A percentile compares a stretch with the other conserved stretches of the same genome.
Evolutionary conservation across 2,113 vertebrate species (phyloP).

Genomic region (Chauna torquata): DNA sequence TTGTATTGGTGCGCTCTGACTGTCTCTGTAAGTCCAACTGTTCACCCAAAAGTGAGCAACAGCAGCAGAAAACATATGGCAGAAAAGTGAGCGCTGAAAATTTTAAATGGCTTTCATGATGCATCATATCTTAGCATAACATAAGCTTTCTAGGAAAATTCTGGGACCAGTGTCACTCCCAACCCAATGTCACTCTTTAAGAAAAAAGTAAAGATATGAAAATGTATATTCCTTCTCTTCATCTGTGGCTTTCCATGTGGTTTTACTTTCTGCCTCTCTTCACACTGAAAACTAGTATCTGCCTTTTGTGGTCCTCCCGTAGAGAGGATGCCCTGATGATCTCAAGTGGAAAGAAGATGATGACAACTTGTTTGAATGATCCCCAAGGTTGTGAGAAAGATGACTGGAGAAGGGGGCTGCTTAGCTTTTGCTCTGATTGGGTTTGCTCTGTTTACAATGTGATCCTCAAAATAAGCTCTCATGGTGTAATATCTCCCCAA

Average conservation of each 20-base stretch:
- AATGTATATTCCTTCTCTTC: background rate
- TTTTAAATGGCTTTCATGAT: background rate
- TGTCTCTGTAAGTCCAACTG: background rate
- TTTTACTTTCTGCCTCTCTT: background rate
- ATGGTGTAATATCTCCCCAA: constrained; percentile 32
- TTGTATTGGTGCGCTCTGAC: background rate
- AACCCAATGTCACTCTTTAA: background rate
- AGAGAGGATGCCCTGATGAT: background rate
- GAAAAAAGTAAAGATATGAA: background rate
- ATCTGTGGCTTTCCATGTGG: background rate
- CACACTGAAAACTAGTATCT: background rate
- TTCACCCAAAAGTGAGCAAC: background rate
- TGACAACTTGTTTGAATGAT: background rate
- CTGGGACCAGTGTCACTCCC: background rate
- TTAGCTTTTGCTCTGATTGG: background rate
- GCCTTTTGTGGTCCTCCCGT: background rate
- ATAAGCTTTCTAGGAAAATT: background rate
- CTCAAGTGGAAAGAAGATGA: background rate
- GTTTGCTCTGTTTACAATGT: background rate
- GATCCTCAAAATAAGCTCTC: background rate
- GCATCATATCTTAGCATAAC: background rate
- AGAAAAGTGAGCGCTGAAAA: background rate
- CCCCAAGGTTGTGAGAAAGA: background rate
- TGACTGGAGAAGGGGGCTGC: background rate
- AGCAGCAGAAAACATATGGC: background rate